Base-by-base conservation (phyloP, 2,888 invertebrate species). In the Bugulina stolonifera region DNA sequence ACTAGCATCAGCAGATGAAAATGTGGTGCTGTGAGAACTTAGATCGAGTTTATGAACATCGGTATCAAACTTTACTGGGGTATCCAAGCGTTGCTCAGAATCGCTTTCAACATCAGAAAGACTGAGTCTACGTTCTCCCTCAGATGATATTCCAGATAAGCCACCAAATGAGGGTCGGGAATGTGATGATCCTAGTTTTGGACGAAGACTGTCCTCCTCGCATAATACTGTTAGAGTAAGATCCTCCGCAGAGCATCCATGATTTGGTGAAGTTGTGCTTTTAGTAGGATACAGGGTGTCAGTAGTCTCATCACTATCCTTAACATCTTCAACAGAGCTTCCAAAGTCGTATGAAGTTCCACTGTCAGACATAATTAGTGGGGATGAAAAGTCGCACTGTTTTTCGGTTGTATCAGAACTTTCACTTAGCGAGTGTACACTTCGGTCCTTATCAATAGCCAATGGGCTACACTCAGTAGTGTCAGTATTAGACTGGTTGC, bases 61-160 rank as follows among this genome's bases (percentile, higher is more conserved):
- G 5, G 43, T 43, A 10, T 43, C 43, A 5, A 43, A 43, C 5
- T 10, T 18, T 10, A 10, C 43, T 10, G 10, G 10, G 18, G 43
- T 18, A 43, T 43, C 43, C n/a, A n/a, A n/a, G n/a, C n/a, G n/a
- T n/a, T 14, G n/a, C 23, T 57, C 57, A 14, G 57, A 14, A 27
- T 64, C 64, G n/a, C 64, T 64, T 14, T 64, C 64, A 5, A 64
- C 64, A 64, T 64, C 64, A 32, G 64, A 64, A 64, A 64, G 32
- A 34, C 64, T 64, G 5, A 64, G 22, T 5, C 64, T 25, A 10
- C 64, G 22, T 32, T 64, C 25, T 25, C 64, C 64, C 32, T 64
- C 64, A n/a, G 64, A 64, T 2, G 64, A 64, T 14, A 64, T 64
- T 14, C 14, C 34, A 5, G 64, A 64, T 14, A 64, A 64, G 32